These are phyloP conservation scores for Mus spicilegus DNA, from an alignment of 2,113 vertebrate species.

Conservation along the genomic window DNA sequence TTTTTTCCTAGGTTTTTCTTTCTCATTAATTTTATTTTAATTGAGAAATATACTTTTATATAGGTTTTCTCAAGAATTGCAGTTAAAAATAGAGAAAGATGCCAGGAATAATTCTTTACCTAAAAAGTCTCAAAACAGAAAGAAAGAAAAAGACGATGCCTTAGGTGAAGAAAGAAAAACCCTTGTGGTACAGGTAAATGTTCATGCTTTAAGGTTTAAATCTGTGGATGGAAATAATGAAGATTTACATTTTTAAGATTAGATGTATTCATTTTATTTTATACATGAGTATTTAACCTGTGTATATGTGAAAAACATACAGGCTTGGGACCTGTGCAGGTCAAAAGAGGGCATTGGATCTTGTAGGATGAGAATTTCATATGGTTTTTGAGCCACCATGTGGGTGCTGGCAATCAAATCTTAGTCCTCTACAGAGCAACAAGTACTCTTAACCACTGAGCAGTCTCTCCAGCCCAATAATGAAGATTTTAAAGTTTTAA, in stretches of 20 bases:
- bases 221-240: not conserved
- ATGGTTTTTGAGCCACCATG: not conserved
- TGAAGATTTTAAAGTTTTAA: constrained; percentile 14
- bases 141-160: constrained; percentile 86
- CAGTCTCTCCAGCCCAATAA: not conserved
- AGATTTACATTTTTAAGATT: not conserved
- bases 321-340: not conserved
- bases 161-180: constrained; percentile 85
- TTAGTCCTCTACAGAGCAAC: not conserved
- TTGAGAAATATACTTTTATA: constrained; percentile 57
- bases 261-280: not conserved
- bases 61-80: constrained; percentile 91
- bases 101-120: constrained; percentile 86
- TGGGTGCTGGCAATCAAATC: not conserved
- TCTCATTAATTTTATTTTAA: constrained; percentile 37
- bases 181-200: constrained; percentile 84
- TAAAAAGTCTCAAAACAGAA: constrained; percentile 87
- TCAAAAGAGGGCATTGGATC: not conserved
- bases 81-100: constrained; percentile 90
- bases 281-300: not conserved
- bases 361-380: too few relatives aligned
- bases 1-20: not conserved
- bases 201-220: constrained; percentile 43
- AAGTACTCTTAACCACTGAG: not conserved
- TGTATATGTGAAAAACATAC: not conserved